Percentiles rank a stretch among this genome's conserved stretches.
These are phyloP conservation scores for Sesia bembeciformis DNA, from an alignment of 2,888 invertebrate species.

Conservation along the genomic window DNA sequence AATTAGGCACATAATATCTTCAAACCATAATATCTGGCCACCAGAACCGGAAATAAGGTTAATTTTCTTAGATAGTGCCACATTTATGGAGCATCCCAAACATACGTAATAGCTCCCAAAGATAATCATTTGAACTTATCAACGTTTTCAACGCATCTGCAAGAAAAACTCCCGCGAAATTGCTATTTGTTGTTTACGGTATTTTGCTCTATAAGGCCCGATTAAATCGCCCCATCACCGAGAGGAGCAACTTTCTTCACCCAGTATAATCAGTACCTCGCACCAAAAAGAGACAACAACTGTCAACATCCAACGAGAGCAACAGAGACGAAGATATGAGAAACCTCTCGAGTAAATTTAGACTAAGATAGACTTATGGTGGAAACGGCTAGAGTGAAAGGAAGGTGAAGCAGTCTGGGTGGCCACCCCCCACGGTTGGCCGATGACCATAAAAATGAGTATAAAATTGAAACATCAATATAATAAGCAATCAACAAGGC, in stretches of 20 bases:
- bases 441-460: slow-evolving; percentile 75
- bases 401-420: slow-evolving; percentile 50
- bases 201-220: background rate
- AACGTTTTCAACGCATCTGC: background rate
- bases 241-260: slow-evolving; percentile 56
- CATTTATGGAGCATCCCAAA: too few relatives aligned
- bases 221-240: slow-evolving; percentile 18
- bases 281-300: slow-evolving; percentile 15
- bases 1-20: too few relatives aligned
- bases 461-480: slow-evolving; percentile 76
- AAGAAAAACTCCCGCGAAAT: background rate
- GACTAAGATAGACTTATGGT: slow-evolving; percentile 43
- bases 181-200: background rate
- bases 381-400: slow-evolving; percentile 25
- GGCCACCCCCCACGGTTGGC: slow-evolving; percentile 75
- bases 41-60: too few relatives aligned
- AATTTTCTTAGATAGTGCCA: too few relatives aligned
- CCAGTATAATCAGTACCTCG: slow-evolving; percentile 44
- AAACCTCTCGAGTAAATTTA: slow-evolving; percentile 36
- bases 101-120: too few relatives aligned
- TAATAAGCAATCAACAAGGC: slow-evolving; percentile 71
- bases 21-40: too few relatives aligned
- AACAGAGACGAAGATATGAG: slow-evolving; percentile 37
- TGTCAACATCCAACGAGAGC: slow-evolving; percentile 7
- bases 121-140: too few relatives aligned